Conservation (phyloP, 2,797 vertebrate genomes). For the Ptychobarbus kaznakovi region DNA sequence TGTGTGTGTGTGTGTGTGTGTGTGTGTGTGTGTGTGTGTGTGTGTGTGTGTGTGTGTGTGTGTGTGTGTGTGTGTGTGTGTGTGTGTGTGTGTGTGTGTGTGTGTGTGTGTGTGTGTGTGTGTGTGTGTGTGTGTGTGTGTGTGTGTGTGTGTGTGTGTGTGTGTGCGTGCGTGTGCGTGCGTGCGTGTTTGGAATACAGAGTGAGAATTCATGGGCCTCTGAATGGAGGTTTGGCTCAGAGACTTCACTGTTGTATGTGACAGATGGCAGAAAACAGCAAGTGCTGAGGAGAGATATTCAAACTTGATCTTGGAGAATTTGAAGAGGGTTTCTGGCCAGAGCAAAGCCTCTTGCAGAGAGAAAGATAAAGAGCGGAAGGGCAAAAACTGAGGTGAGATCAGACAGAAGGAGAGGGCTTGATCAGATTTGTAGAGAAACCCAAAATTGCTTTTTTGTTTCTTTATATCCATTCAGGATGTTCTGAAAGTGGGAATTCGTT, state of each 20-base stretch:
- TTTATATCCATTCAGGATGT: constrained; percentile 14
- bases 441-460: constrained; percentile 39
- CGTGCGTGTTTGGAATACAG: constrained; percentile 76
- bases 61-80: constrained; percentile 66
- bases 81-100: constrained; percentile 63
- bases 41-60: constrained; percentile 61
- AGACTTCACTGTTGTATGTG: constrained; percentile 85
- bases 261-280: constrained; percentile 94
- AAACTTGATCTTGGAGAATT: constrained; percentile 80
- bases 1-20: constrained; percentile 64
- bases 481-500: constrained; percentile 14
- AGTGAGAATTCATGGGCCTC: constrained; percentile 81
- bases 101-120: constrained; percentile 63
- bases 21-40: constrained; percentile 63
- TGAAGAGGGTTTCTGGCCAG: constrained; percentile 76
- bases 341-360: constrained; percentile 43
- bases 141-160: constrained; percentile 61
- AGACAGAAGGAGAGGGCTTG: constrained; percentile 29
- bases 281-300: constrained; percentile 80
- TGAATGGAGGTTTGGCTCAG: constrained; percentile 86
- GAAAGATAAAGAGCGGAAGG: constrained; percentile 45
- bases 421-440: constrained; percentile 43
- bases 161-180: constrained; percentile 51
- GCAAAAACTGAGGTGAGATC: constrained; percentile 40
- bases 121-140: constrained; percentile 65